Evolutionary conservation across 2,888 invertebrate species (phyloP), one percentile per base, ranked within the genome.

Genomic region (Chorisops tibialis): DNA sequence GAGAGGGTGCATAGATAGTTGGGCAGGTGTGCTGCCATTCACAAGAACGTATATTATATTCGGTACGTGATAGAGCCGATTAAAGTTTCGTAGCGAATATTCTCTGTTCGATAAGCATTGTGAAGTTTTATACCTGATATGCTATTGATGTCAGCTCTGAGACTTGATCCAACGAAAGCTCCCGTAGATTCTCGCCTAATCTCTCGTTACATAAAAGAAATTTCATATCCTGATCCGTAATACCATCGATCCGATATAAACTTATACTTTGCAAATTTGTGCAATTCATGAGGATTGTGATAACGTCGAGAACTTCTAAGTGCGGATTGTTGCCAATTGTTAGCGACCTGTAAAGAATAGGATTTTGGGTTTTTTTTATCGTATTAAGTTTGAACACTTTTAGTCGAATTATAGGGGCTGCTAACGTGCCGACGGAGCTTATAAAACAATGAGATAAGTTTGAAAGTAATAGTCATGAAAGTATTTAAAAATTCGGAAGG

Each of bases 201-300:
- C 62, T 62, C n/a, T 58, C 50, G 58, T 62, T 62, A 39, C 49
- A 49, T 41, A 62, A 50, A 58, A 62, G 49, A 56, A 62, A 58
- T 49, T 62, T 49, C 58, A 62, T 45, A 58, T 62, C 58, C 52
- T 58, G 58, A 21, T 62, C 56, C 41, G 19, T 38, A 12, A 62
- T 49, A 12, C 56, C 35, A 35, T 62, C 62, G 21, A 58, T 50
- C 18, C 43, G 62, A 38, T 58, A 56, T 35, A 56, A 49, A 11
- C 43, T 49, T 43, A 62, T 50, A 35, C 38, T 39, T 48, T 19
- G 43, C 43, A 56, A 24, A 14, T 30, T 45, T 21, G 30, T 45
- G 56, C 45, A 56, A 18, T 56, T 45, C 45, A 45, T 56, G 45
- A 56, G 30, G 30, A 56, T 43, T 45, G 56, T 56, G 56, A 56